Evolutionary conservation across 2,888 invertebrate species (phyloP).

Genomic region (Phoenoteleia sp.): DNA sequence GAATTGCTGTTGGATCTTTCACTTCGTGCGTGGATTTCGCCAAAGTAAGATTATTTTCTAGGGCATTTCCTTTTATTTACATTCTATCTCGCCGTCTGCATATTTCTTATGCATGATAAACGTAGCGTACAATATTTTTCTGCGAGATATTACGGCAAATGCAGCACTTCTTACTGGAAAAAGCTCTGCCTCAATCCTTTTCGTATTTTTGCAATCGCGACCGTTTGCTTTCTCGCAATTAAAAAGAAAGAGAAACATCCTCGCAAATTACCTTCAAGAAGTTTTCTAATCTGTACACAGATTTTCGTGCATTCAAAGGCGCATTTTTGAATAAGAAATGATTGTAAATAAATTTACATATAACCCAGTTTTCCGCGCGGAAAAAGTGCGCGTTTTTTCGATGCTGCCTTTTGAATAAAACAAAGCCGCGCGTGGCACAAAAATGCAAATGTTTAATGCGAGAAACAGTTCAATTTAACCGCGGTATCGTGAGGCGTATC

Average conservation of each 20-base stretch:
- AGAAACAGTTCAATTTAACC: constrained; percentile 52
- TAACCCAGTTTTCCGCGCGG: no score
- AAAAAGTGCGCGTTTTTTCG: no score
- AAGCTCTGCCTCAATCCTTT: constrained; percentile 18
- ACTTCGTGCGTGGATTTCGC: constrained; percentile 34
- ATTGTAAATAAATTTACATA: background rate
- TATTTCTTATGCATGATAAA: constrained; percentile 62
- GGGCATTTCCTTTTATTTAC: constrained; percentile 57
- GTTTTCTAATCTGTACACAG: no score
- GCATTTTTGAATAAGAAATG: no score
- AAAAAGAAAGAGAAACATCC: no score
- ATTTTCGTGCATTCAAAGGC: no score
- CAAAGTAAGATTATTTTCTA: constrained; percentile 48
- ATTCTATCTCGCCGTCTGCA: constrained; percentile 49
- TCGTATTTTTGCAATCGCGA: constrained; percentile 12
- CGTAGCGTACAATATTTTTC: constrained; percentile 62
- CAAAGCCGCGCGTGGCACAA: constrained; percentile 24
- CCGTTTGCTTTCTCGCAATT: no score
- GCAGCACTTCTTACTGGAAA: constrained; percentile 46
- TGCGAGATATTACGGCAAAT: constrained; percentile 49
- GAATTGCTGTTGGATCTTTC: constrained; percentile 34
- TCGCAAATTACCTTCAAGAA: no score
- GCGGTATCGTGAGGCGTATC: constrained; percentile 29
- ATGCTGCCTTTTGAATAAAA: no score
- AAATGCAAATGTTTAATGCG: constrained; percentile 47